A percentile compares a stretch with the other conserved stretches of the same genome.
phyloP scores from a whole-genome alignment of 2,888 invertebrate species.

The Xanthostigma xanthostigma region DNA sequence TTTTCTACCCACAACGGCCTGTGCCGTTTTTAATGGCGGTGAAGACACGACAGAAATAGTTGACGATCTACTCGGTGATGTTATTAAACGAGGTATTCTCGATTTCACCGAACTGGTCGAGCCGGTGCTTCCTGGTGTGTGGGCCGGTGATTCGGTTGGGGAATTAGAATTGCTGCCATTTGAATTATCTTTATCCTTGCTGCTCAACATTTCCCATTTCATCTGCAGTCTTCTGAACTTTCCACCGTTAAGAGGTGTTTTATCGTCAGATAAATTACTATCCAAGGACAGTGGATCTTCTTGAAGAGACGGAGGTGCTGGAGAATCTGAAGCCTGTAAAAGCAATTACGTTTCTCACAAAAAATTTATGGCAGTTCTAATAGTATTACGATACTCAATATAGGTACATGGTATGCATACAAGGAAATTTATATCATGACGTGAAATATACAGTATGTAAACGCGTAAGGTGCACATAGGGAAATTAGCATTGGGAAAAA shows the following conservation, averaged over 20 bases:
- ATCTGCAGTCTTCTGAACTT: slow-evolving; percentile 62
- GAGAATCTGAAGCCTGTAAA: slow-evolving; percentile 6
- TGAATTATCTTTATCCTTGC: slow-evolving; percentile 27
- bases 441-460: too few relatives aligned
- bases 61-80: slow-evolving; percentile 51
- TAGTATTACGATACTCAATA: too few relatives aligned
- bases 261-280: slow-evolving; percentile 25
- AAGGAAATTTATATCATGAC: too few relatives aligned
- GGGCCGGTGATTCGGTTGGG: slow-evolving; percentile 28
- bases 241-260: slow-evolving; percentile 35
- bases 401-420: too few relatives aligned
- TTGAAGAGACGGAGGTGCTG: slow-evolving; percentile 8
- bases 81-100: slow-evolving; percentile 59
- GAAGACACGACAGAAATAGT: slow-evolving; percentile 38
- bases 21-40: slow-evolving; percentile 14
- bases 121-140: slow-evolving; percentile 21
- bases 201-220: slow-evolving; percentile 67
- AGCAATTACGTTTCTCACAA: not conserved
- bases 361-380: too few relatives aligned
- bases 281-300: slow-evolving; percentile 25
- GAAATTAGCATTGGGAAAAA: too few relatives aligned
- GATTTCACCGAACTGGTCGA: slow-evolving; percentile 35
- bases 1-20: too few relatives aligned
- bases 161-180: slow-evolving; percentile 9
- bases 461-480: too few relatives aligned